Percentiles rank a stretch among this genome's conserved stretches.
Evolutionary conservation across 2,113 vertebrate species (phyloP).

Genomic region (Climacteris rufus): DNA sequence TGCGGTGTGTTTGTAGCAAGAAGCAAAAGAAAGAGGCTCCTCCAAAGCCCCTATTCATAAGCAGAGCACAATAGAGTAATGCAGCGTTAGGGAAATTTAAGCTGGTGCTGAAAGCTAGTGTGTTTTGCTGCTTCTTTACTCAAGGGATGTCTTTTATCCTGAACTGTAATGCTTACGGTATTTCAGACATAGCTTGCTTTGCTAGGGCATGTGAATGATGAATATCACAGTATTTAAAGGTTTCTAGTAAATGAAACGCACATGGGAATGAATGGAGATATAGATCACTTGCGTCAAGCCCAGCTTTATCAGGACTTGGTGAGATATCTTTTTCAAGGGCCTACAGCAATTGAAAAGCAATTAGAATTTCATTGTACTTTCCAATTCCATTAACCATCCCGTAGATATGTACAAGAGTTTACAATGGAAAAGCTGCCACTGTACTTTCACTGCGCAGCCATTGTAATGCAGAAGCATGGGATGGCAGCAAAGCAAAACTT

Average conservation of each 20-base stretch:
- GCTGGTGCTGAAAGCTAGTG: neutral
- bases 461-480: neutral
- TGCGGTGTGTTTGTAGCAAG: neutral
- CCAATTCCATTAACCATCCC: neutral
- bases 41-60: slow-evolving; percentile 14
- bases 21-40: neutral
- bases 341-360: neutral
- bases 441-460: rapidly evolving
- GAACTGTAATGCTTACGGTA: neutral
- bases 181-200: slow-evolving; percentile 24
- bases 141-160: slow-evolving; percentile 30
- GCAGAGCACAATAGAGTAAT: neutral
- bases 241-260: slow-evolving; percentile 7
- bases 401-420: neutral
- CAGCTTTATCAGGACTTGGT: neutral
- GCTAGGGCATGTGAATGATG: slow-evolving; percentile 38
- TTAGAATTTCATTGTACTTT: slow-evolving; percentile 10
- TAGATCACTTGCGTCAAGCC: slow-evolving; percentile 6
- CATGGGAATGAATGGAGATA: slow-evolving; percentile 11
- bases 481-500: neutral
- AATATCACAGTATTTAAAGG: neutral
- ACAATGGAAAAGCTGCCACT: neutral
- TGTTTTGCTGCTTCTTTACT: slow-evolving; percentile 19
- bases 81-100: neutral
- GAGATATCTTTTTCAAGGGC: slow-evolving; percentile 33